Conservation (phyloP, 2,797 vertebrate species). For the Triplophysa bombifrons region DNA sequence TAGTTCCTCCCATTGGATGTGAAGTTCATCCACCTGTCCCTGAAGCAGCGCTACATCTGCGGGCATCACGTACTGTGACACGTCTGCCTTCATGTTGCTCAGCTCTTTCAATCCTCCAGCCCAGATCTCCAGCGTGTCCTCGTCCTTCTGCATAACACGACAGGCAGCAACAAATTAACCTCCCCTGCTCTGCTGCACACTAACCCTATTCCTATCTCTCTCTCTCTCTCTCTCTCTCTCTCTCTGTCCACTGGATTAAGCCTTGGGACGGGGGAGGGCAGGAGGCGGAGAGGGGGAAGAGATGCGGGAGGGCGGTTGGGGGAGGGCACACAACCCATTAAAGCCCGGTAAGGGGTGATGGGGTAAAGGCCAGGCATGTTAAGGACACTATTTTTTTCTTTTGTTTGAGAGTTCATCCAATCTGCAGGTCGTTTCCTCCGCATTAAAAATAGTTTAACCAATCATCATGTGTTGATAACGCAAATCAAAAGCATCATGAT, state of each 20-base stretch:
- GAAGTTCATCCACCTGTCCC: constrained; percentile 86
- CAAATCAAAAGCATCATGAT: constrained; percentile 38
- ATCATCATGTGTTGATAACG: constrained; percentile 33
- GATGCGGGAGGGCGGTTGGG: constrained; percentile 62
- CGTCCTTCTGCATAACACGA: constrained; percentile 88
- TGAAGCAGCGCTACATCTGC: constrained; percentile 81
- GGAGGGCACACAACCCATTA: constrained; percentile 29
- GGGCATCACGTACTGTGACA: constrained; percentile 77
- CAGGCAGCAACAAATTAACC: constrained; percentile 52
- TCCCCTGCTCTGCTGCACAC: constrained; percentile 31
- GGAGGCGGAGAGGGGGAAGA: constrained; percentile 70
- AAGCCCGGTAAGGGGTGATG: constrained; percentile 47
- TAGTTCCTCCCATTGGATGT: constrained; percentile 90
- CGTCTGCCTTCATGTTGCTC: constrained; percentile 80
- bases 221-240: constrained; percentile 31
- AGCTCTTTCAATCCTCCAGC: constrained; percentile 76
- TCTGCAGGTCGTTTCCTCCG: constrained; percentile 1
- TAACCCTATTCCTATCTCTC: constrained; percentile 17
- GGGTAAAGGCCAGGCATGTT: constrained; percentile 29
- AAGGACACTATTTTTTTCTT: constrained; percentile 1
- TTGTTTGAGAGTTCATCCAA: constrained; percentile 29
- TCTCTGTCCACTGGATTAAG: constrained; percentile 72
- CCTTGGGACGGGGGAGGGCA: constrained; percentile 66
- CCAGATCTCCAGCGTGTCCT: constrained; percentile 82
- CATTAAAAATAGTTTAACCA: neutral